These are phyloP conservation scores for Pomacea canaliculata DNA, from an alignment of 2,888 invertebrate species.

Conservation along the genomic window DNA sequence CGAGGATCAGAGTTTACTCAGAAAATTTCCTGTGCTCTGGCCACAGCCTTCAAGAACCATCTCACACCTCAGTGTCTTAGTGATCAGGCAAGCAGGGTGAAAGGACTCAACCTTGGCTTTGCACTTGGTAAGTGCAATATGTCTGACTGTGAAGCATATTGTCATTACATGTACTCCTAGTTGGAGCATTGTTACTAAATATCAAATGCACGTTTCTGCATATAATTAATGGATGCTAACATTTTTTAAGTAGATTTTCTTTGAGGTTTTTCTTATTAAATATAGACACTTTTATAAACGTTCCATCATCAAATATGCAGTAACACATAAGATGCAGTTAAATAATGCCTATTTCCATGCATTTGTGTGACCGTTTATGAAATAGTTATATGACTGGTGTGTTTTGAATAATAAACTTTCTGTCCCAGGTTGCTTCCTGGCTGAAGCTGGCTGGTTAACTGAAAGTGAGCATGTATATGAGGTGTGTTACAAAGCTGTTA, in stretches of 20 bases:
- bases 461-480: conserved; percentile 82
- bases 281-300: too few relatives aligned
- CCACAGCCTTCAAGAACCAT: conserved; percentile 59
- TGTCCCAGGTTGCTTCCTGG: conserved; percentile 77
- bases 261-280: too few relatives aligned
- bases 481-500: conserved; percentile 78
- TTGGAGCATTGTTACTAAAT: too few relatives aligned
- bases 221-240: too few relatives aligned
- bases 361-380: too few relatives aligned
- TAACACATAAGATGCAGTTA: too few relatives aligned
- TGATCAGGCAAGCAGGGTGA: conserved; percentile 45
- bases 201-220: too few relatives aligned
- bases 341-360: too few relatives aligned
- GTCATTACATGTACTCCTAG: too few relatives aligned
- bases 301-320: too few relatives aligned
- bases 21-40: conserved; percentile 72
- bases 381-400: too few relatives aligned
- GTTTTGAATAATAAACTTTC: not conserved
- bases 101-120: conserved; percentile 64
- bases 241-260: too few relatives aligned
- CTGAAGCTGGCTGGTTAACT: conserved; percentile 89
- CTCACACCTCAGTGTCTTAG: conserved; percentile 38
- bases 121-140: conserved; percentile 58
- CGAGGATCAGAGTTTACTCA: conserved; percentile 71
- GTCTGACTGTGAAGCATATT: not conserved